phyloP scores from a whole-genome alignment of 2,113 vertebrate genomes.

The Rhinolophus ferrumequinum region DNA sequence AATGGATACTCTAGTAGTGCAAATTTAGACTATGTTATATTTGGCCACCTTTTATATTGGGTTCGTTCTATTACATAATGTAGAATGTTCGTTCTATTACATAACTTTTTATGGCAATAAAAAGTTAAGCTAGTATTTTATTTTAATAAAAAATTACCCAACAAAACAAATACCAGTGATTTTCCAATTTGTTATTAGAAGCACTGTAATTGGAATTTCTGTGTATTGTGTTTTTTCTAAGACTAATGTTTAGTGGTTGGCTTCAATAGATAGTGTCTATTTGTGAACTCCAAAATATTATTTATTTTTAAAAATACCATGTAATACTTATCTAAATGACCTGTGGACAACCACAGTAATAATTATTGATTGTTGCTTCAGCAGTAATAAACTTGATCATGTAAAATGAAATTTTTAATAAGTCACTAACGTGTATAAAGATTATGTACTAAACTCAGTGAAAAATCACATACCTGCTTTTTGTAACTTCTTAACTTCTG shows the following conservation, averaged over 20 bases:
- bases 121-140: background rate
- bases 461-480: background rate
- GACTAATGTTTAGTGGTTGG: background rate
- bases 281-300: background rate
- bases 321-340: background rate
- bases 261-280: background rate
- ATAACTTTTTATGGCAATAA: background rate
- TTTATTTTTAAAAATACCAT: background rate
- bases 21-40: background rate
- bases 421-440: background rate
- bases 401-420: slow-evolving; percentile 32
- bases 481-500: background rate
- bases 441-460: background rate
- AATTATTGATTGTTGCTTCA: background rate
- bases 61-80: background rate
- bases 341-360: background rate
- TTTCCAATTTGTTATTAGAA: background rate
- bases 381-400: background rate
- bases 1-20: background rate
- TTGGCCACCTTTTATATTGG: background rate
- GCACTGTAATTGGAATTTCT: background rate
- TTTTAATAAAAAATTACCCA: background rate
- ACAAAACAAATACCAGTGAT: background rate
- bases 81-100: background rate
- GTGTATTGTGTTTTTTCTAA: background rate